A percentile compares a stretch with the other conserved stretches of the same genome.
phyloP scores from a whole-genome alignment of 2,113 vertebrate species.

The Brachyhypopomus occidentalis region DNA sequence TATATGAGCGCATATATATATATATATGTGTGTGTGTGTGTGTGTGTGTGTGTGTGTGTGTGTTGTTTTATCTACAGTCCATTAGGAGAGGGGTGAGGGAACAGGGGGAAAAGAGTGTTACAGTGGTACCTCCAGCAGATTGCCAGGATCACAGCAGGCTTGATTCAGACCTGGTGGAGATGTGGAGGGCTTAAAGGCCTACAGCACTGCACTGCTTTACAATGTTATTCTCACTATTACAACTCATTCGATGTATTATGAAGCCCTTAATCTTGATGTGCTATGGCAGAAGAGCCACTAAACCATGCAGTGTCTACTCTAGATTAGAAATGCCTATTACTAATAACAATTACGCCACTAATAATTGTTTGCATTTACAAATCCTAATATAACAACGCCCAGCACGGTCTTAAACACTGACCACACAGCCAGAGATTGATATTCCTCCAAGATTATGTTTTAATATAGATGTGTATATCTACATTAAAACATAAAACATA shows the following conservation, averaged over 20 bases:
- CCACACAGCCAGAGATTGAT: too few relatives aligned
- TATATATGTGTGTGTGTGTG: background rate
- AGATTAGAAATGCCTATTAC: background rate
- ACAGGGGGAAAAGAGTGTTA: background rate
- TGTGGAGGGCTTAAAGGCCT: too few relatives aligned
- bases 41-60: too few relatives aligned
- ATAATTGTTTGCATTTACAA: too few relatives aligned
- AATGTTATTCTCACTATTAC: conserved; percentile 28
- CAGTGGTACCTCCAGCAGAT: background rate
- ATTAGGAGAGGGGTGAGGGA: background rate
- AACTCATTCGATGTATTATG: background rate
- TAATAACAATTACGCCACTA: background rate
- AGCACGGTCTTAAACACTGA: too few relatives aligned
- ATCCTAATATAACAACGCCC: too few relatives aligned
- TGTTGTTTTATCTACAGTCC: background rate
- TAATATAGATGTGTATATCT: too few relatives aligned
- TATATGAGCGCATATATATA: background rate
- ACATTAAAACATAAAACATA: too few relatives aligned
- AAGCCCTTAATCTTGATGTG: background rate
- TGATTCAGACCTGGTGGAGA: background rate
- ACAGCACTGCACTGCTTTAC: background rate
- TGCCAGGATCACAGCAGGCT: background rate
- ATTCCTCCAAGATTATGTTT: too few relatives aligned
- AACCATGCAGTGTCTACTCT: background rate
- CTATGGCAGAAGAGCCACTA: background rate